Evolutionary conservation across 1,140 invertebrate genomes (phyloP).

Genomic region (Dendroctonus ponderosae): DNA sequence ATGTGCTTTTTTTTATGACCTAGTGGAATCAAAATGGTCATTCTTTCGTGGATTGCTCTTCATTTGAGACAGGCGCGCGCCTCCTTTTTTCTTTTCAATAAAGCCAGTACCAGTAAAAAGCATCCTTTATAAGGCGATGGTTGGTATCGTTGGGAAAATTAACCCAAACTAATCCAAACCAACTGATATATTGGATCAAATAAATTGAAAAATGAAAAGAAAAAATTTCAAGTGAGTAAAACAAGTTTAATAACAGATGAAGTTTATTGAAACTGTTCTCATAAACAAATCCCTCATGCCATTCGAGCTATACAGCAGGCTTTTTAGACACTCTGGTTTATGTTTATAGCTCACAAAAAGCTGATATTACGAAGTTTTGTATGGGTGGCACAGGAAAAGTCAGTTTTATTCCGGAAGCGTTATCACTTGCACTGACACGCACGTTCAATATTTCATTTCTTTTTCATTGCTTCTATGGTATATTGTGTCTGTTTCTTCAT

Average conservation of each 20-base stretch:
- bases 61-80: no score
- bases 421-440: slow-evolving; percentile 15
- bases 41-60: no score
- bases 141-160: no score
- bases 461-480: slow-evolving; percentile 12
- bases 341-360: neutral
- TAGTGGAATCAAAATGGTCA: no score
- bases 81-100: no score
- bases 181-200: no score
- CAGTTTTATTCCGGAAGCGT: slow-evolving; percentile 5
- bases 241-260: neutral
- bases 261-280: neutral
- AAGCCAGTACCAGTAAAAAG: no score
- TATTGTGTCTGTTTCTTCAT: slow-evolving; percentile 12
- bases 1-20: no score
- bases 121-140: no score
- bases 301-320: neutral
- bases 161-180: no score
- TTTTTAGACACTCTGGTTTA: neutral
- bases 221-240: neutral
- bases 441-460: slow-evolving; percentile 17
- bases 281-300: neutral
- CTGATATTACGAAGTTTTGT: neutral
- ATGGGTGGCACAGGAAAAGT: slow-evolving; percentile 3
- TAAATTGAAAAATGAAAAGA: no score